Conservation (phyloP, 2,888 invertebrate genomes). For the Calameuta filiformis region DNA sequence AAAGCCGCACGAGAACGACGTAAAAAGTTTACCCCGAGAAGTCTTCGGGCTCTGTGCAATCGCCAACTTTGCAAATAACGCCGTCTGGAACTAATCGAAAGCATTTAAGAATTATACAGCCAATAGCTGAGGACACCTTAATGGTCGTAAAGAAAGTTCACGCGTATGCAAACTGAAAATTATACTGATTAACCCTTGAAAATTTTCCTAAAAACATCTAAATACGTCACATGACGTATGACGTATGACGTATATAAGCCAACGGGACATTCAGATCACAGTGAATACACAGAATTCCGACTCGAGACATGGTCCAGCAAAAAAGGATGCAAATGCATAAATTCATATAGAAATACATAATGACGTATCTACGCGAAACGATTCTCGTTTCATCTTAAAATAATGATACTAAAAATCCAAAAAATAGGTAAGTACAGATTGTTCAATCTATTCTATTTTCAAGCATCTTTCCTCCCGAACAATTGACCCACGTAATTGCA, state of each 20-base stretch:
- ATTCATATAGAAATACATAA: too few species aligned
- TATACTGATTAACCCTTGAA: neutral
- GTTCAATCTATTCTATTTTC: neutral
- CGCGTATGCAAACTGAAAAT: neutral
- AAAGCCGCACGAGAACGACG: neutral
- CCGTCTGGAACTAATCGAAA: neutral
- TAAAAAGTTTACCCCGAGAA: neutral
- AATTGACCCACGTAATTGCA: neutral
- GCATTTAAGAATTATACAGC: neutral
- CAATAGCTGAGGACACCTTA: neutral
- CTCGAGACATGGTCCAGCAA: too few species aligned
- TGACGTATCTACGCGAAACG: neutral
- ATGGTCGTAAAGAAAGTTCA: neutral
- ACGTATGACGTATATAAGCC: too few species aligned
- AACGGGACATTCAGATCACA: neutral
- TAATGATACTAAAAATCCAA: neutral
- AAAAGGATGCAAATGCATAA: too few species aligned
- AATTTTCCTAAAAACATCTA: neutral
- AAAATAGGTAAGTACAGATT: neutral
- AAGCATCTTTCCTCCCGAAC: neutral
- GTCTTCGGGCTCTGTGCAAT: neutral
- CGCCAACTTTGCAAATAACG: neutral
- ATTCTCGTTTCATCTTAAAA: neutral
- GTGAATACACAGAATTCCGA: neutral
- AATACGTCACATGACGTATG: neutral